These are phyloP conservation scores for silkworm (Bombyx mori) DNA, from an alignment of 1,140 invertebrate species.

Conservation along the genomic window ASM3026992v2 NC_085110.1:6910501-6911000, in stretches of 20 bases:
- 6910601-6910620: no score
- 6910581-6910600: no score
- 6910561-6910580: neutral
- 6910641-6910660: no score
- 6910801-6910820: conserved; percentile 1
- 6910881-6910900: neutral
- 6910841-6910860: no score
- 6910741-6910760: conserved; percentile 33
- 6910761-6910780: conserved; percentile 43
- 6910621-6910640: no score
- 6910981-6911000: conserved; percentile 38
- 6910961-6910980: conserved; percentile 67
- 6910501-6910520: conserved; percentile 8
- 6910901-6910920: conserved; percentile 24
- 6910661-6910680: neutral
- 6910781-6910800: conserved; percentile 18
- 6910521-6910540: conserved; percentile 10
- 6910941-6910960: conserved; percentile 55
- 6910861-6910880: neutral
- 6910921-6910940: conserved; percentile 50
- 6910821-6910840: no score
- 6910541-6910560: conserved; percentile 25
- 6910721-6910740: conserved; percentile 54
- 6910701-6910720: conserved; percentile 64
- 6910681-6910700: conserved; percentile 26